Conservation (phyloP, 2,888 invertebrate genomes). For the Oscheius sp. region DNA sequence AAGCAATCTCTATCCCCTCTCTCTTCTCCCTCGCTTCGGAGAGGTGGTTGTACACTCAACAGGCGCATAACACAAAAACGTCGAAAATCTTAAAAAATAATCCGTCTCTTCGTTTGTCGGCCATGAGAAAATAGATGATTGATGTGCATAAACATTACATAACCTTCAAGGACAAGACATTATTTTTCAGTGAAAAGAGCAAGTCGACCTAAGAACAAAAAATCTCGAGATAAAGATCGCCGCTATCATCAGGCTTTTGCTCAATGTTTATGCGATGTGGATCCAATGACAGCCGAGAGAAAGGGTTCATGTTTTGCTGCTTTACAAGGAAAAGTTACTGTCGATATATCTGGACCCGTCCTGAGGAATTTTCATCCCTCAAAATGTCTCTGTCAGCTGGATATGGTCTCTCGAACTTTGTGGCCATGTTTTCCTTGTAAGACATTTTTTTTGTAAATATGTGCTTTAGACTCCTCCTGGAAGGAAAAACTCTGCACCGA, state of each 20-base stretch:
- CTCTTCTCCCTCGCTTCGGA: too few species aligned
- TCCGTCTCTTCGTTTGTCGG: too few species aligned
- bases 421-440: slow-evolving; percentile 70
- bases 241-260: slow-evolving; percentile 63
- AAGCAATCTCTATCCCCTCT: slow-evolving; percentile 26
- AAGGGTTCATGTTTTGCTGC: slow-evolving; percentile 66
- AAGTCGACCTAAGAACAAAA: slow-evolving; percentile 40
- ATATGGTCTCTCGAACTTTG: slow-evolving; percentile 61
- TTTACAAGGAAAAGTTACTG: slow-evolving; percentile 55
- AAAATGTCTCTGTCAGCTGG: slow-evolving; percentile 66
- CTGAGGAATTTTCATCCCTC: slow-evolving; percentile 53
- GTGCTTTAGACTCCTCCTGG: slow-evolving; percentile 64
- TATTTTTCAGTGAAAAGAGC: slow-evolving; percentile 52
- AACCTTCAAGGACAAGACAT: too few species aligned
- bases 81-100: not conserved
- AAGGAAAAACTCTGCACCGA: slow-evolving; percentile 68
- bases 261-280: slow-evolving; percentile 68
- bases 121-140: slow-evolving; percentile 19
- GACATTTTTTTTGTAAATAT: slow-evolving; percentile 19
- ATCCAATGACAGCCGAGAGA: slow-evolving; percentile 62
- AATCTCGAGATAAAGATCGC: slow-evolving; percentile 37
- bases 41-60: too few species aligned
- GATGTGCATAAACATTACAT: slow-evolving; percentile 19
- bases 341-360: slow-evolving; percentile 35
- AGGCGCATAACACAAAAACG: slow-evolving; percentile 25